These are phyloP conservation scores for Melanitta fusca DNA, from an alignment of 2,797 vertebrate genomes.

Conservation along the genomic window DNA sequence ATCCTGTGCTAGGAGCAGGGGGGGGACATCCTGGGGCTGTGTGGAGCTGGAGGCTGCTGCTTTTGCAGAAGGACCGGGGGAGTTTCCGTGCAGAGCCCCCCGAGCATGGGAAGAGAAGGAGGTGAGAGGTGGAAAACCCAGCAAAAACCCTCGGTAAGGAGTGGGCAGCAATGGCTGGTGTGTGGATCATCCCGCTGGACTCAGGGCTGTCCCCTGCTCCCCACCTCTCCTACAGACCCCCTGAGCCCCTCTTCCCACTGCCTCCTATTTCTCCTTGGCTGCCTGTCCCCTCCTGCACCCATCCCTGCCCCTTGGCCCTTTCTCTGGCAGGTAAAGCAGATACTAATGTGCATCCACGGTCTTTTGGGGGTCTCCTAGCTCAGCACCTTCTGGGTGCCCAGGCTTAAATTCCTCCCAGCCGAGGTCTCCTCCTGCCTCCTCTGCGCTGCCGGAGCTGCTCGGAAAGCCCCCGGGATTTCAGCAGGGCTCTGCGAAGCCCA, in stretches of 20 bases:
- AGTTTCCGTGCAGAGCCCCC: background rate
- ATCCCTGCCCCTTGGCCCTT: background rate
- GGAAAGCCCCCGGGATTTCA: background rate
- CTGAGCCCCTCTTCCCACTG: background rate
- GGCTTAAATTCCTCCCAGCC: background rate
- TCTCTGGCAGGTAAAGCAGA: background rate
- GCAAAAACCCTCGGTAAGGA: background rate
- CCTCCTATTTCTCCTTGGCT: background rate
- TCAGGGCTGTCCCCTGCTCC: too few relatives aligned
- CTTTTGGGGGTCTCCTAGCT: background rate
- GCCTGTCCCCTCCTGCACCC: background rate
- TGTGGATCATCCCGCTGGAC: too few relatives aligned
- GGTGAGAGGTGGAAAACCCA: background rate
- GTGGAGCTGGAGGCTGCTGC: background rate
- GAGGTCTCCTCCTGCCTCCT: background rate
- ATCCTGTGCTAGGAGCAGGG: background rate
- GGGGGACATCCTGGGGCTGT: background rate
- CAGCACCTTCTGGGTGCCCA: background rate
- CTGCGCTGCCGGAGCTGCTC: background rate
- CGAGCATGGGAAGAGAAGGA: rapidly evolving
- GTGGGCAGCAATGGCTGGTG: background rate
- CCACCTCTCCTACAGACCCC: background rate
- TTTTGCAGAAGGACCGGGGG: background rate
- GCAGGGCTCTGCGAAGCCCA: background rate
- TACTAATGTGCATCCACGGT: rapidly evolving